Conservation (phyloP, 2,113 vertebrate species). For the Ictalurus furcatus region DNA sequence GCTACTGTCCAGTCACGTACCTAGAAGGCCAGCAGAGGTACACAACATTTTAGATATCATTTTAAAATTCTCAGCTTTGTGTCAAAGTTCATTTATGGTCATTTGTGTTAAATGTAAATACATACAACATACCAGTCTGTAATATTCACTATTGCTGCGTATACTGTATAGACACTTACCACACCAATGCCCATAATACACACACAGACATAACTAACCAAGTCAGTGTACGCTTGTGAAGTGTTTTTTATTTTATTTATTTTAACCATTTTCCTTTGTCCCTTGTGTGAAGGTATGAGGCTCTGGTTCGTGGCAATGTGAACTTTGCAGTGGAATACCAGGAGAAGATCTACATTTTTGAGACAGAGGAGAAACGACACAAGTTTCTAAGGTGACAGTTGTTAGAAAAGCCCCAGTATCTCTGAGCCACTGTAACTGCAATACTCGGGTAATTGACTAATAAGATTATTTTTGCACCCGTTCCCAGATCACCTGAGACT, state of each 20-base stretch:
- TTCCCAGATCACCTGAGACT: slow-evolving; percentile 78
- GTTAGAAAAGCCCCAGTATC: background rate
- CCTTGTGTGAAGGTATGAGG: slow-evolving; percentile 80
- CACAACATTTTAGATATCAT: background rate
- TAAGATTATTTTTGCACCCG: background rate
- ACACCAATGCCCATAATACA: background rate
- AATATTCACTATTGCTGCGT: background rate
- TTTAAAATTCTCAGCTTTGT: background rate
- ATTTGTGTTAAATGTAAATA: background rate
- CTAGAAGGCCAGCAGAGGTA: slow-evolving; percentile 87
- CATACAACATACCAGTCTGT: background rate
- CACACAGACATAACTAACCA: background rate
- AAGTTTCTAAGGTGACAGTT: slow-evolving; percentile 83
- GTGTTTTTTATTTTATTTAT: too few species aligned
- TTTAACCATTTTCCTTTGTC: background rate
- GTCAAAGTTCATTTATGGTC: background rate
- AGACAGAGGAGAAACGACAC: slow-evolving; percentile 81
- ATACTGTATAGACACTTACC: background rate
- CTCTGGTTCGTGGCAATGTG: slow-evolving; percentile 80
- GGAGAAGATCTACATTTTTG: slow-evolving; percentile 82
- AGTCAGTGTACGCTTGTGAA: background rate
- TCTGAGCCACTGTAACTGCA: background rate
- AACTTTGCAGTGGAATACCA: slow-evolving; percentile 83
- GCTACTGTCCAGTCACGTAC: slow-evolving; percentile 92
- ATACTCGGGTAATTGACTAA: background rate